Percentiles rank a stretch among this genome's conserved stretches.
These are phyloP conservation scores for Deilephila porcellus DNA, from an alignment of 2,888 invertebrate genomes.

Conservation along the genomic window DNA sequence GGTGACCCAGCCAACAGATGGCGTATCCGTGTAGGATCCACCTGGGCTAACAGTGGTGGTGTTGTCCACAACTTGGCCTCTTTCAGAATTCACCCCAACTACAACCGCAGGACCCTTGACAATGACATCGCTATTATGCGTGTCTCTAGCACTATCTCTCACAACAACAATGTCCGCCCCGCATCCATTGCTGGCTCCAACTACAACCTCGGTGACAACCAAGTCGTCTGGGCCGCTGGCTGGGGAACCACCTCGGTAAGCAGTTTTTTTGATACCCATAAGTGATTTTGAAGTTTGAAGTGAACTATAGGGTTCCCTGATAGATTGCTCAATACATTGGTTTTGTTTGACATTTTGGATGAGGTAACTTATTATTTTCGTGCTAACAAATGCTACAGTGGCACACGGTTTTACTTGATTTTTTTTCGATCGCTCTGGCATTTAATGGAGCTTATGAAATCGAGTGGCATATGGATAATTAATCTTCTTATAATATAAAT, in stretches of 20 bases:
- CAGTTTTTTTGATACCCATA: constrained; percentile 25
- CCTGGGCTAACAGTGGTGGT: constrained; percentile 56
- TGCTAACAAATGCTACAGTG: too few relatives aligned
- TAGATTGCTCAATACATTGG: not conserved
- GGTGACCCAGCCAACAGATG: constrained; percentile 45
- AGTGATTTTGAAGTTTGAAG: not conserved
- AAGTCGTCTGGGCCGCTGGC: constrained; percentile 65
- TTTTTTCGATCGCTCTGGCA: too few relatives aligned
- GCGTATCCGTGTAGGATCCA: constrained; percentile 55
- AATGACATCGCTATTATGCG: constrained; percentile 66
- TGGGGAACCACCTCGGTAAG: constrained; percentile 67
- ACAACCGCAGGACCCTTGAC: constrained; percentile 45
- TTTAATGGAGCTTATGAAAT: too few relatives aligned
- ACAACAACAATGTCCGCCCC: constrained; percentile 45
- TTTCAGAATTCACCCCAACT: constrained; percentile 58
- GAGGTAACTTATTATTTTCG: not conserved
- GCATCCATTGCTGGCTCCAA: constrained; percentile 53
- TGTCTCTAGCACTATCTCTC: constrained; percentile 45
- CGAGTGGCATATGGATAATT: too few relatives aligned
- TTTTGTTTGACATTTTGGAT: not conserved
- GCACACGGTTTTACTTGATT: too few relatives aligned
- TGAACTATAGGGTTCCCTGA: too few relatives aligned
- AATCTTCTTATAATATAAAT: too few relatives aligned
- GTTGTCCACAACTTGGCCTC: constrained; percentile 39
- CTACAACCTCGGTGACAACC: constrained; percentile 55